Base-by-base conservation (phyloP, 2,113 vertebrate species). In the Geococcyx californianus region DNA sequence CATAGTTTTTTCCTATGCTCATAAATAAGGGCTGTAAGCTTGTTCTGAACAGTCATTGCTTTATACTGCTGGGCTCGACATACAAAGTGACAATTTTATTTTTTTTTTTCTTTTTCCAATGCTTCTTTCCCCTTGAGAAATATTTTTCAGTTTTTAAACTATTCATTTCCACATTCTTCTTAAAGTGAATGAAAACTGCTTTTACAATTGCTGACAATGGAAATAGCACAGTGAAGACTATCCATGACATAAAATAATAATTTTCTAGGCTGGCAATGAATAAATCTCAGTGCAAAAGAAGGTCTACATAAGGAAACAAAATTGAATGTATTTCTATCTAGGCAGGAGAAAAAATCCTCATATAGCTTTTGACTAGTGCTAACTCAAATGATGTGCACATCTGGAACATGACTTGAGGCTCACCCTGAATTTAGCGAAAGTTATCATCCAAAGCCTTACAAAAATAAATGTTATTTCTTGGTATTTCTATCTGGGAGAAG, bases 351-450 rank as follows among this genome's bases (percentile, higher is more conserved):
- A 89, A 94, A 95, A 62, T 82, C 16, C 29, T 83, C 19, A 14
- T n/a, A 7, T 7, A 85, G 21, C 75, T 94, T 83, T 87, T 87
- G 28, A 62, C 29, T 38, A 81, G 23, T 51, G 62, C 19, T 84
- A n/a, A n/a, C 36, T 82, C 28, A 79, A 68, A 81, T 20, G 75
- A 68, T 90, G 20, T 59, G 28, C 45, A 78, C 56, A 66, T 91
- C 69, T 92, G 70, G 75, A 79, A 60, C 42, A 15, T 83, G 67
- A 93, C 64, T 93, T 74, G n/a, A 77, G 52, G 33, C 12, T 95
- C 52, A 84, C 47, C 44, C 84, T 93, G 52, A 84, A 67, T 84
- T 86, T 78, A 89, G 21, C 21, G 87, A 92, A 88, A 88, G 69
- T 74, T 80, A 80, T 29, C 17, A 36, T 60, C 80, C 83, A 70